A percentile compares a stretch with the other conserved stretches of the same genome.
Conservation (phyloP, 2,113 vertebrate species). For the Butorides virescens region DNA sequence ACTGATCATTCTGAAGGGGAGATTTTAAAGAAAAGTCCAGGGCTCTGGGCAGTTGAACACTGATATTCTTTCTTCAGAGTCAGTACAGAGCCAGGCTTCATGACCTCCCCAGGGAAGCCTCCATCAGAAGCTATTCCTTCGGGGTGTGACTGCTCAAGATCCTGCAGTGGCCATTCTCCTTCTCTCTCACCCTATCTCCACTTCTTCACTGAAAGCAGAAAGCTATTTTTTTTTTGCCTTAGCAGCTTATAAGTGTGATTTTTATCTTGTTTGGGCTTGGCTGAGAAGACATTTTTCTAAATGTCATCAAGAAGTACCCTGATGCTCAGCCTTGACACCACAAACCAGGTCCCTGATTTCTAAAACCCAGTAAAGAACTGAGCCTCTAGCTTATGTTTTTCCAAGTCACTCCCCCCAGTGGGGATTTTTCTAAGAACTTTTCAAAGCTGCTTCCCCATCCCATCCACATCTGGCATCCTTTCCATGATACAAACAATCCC, state of each 20-base stretch:
- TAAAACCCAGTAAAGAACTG: not conserved
- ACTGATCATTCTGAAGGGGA: not conserved
- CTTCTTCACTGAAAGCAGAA: not conserved
- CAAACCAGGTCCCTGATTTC: not conserved
- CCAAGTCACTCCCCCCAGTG: not conserved
- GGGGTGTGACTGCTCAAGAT: not conserved
- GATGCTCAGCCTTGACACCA: not conserved
- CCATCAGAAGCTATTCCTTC: not conserved
- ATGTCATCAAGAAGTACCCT: not conserved
- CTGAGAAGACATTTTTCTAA: not conserved
- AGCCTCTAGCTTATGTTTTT: not conserved
- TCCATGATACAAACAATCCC: not conserved
- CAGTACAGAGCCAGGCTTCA: not conserved
- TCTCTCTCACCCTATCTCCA: not conserved
- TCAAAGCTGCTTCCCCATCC: not conserved
- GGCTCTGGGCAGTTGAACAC: not conserved
- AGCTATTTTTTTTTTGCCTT: not conserved
- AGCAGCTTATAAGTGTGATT: not conserved
- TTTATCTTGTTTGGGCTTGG: not conserved
- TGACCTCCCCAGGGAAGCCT: not conserved
- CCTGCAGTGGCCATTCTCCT: not conserved
- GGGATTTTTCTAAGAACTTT: not conserved
- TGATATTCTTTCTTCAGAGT: not conserved
- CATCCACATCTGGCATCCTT: not conserved
- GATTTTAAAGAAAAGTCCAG: not conserved